Base-by-base conservation (phyloP, 1,140 invertebrate genomes). In the Zaprionus africanus region DNA sequence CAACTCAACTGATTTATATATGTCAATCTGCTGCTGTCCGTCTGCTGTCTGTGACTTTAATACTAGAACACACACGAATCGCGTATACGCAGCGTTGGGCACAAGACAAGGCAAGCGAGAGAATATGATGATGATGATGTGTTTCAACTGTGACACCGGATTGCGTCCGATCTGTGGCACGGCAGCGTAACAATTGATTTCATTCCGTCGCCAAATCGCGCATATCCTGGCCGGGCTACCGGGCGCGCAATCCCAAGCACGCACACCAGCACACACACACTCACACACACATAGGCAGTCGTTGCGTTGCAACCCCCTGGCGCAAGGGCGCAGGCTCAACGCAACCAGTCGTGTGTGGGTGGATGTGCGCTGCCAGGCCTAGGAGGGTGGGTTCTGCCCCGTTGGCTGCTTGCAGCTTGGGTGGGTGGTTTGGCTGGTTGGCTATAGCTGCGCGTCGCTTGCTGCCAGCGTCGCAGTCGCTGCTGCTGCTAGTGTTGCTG, bases 121-220 rank as follows among this genome's bases (percentile, higher is more conserved):
- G 77, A 79, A 65, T n/a, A 43, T 17, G n/a, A 43, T 46, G 41
- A 46, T 46, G 7, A 46, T 46, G n/a, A 46, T 57, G 38, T 56
- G 31, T 49, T 7, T 68, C 54, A 78, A 70, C 57, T 78, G 59
- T 88, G 90, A 91, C 76, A 92, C 91, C 91, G 87, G 87, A 88
- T 92, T 92, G 91, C 91, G 91, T 90, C 91, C 83, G 91, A 92
- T 90, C 91, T 92, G 91, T 90, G 88, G 91, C 88, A 91, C 91
- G 91, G 91, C 77, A 92, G 84, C 81, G 91, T 92, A 92, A 92
- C 91, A 92, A 92, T 92, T 92, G 91, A 92, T 92, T 92, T 91
- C 91, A 92, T 92, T 92, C 91, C 91, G 91, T 92, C 91, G 87
- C 79, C 91, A 92, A 92, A 92, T 92, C 91, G 87, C 91, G 88